Base-by-base conservation (phyloP, 2,113 vertebrate species). In the Phalacrocorax brasilianus region DNA sequence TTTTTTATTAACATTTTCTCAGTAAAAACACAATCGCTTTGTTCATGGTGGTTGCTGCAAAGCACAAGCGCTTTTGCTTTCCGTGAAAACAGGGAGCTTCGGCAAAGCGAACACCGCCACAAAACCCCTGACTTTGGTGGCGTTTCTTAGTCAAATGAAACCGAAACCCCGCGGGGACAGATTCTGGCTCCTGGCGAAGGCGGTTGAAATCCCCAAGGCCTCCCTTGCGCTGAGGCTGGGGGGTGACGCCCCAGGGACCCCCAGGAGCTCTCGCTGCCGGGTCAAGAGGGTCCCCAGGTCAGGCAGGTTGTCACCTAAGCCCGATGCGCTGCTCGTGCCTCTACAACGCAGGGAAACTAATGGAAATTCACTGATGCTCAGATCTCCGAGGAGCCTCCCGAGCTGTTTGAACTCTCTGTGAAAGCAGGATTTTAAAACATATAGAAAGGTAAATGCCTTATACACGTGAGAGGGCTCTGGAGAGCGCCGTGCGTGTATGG, bases 401-500 rank as follows among this genome's bases (percentile, higher is more conserved):
- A 45, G 77, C 40, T 49, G 11, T 13, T 77, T 12, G 9, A 75
- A 26, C 9, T 27, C 33, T 5, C 27, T 4, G 27, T 3, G 40
- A 65, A 73, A 71, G 49, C 27, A 58, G 33, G 28, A 35, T 65
- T 74, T 85, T 2, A 28, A 56, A 76, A 14, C 3, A 14, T 3
- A 3, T 4, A 5, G 4, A 13, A 52, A 16, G 11, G 8, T 3
- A 59, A 78, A 49, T 14, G 24, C 23, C 47, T 27, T 30, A 2
- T 8, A 12, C 9, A 24, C 55, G 33, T 1, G 6, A 63, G 52
- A 50, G 14, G 26, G 47, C 42, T 52, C 59, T 22, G 49, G 28
- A 4, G 10, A 27, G 12, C 21, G 1, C 61, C 15, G 45, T 1
- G 47, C 11, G 50, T 5, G 4, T 2, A 1, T 3, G 6, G 33